Percentiles rank a stretch among this genome's conserved stretches.
Conservation (phyloP, 2,113 vertebrate genomes). For the Prionailurus bengalensis region DNA sequence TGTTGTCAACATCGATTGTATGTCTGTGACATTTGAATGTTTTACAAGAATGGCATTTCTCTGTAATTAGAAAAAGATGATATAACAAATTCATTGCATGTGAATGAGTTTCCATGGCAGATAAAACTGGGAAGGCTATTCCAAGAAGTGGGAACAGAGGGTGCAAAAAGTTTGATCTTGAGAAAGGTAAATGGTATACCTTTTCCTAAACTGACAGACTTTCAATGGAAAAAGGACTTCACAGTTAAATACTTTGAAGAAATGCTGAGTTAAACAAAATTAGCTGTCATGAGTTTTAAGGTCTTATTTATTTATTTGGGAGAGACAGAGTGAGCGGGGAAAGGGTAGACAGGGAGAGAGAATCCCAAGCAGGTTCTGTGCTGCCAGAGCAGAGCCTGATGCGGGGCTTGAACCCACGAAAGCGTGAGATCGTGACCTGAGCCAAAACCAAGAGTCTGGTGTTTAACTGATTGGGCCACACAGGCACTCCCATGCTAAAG, state of each 20-base stretch:
- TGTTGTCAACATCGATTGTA: neutral
- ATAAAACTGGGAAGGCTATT: neutral
- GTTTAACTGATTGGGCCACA: too few species aligned
- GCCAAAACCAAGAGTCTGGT: too few species aligned
- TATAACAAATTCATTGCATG: neutral
- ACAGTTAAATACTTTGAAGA: neutral
- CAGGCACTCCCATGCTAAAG: neutral
- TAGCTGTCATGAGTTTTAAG: neutral
- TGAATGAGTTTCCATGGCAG: neutral
- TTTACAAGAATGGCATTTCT: neutral
- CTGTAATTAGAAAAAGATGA: conserved; percentile 50
- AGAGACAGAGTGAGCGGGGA: too few species aligned
- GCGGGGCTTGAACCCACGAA: too few species aligned
- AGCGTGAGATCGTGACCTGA: too few species aligned
- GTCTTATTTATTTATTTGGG: too few species aligned
- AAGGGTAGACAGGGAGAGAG: too few species aligned
- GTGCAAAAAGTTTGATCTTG: neutral
- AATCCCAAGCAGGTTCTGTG: too few species aligned
- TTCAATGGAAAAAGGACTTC: neutral
- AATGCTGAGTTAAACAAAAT: conserved; percentile 44
- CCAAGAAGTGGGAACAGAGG: neutral
- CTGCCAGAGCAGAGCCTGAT: too few species aligned
- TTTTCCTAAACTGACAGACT: conserved; percentile 5
- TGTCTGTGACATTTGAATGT: neutral
- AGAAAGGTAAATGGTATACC: neutral